Evolutionary conservation across 2,888 invertebrate genomes (phyloP).

Genomic region (Beris morrisii): DNA sequence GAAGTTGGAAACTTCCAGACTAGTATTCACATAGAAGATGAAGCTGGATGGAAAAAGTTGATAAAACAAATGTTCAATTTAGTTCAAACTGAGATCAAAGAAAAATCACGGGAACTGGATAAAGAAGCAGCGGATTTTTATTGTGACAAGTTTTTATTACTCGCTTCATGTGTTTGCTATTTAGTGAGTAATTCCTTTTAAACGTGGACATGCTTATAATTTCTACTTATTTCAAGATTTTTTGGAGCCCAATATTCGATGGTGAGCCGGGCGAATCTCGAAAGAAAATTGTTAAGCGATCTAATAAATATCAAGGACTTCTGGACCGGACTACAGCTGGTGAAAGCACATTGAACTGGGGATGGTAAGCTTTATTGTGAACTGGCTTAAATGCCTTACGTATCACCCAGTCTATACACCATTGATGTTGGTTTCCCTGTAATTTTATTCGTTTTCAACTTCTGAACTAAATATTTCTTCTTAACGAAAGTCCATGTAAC

Average conservation of each 20-base stretch:
- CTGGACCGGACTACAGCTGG: conserved; percentile 40
- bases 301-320: conserved; percentile 45
- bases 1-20: conserved; percentile 46
- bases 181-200: conserved; percentile 43
- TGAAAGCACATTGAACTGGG: conserved; percentile 44
- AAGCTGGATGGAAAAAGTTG: conserved; percentile 46
- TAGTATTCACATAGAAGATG: conserved; percentile 42
- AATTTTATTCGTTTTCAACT: too few relatives aligned
- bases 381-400: too few relatives aligned
- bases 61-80: conserved; percentile 45
- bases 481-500: too few relatives aligned
- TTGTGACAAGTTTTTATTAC: conserved; percentile 45
- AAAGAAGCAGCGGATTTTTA: conserved; percentile 43
- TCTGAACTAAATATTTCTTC: too few relatives aligned
- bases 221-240: not conserved
- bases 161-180: conserved; percentile 47
- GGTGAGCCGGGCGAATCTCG: conserved; percentile 31
- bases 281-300: conserved; percentile 43
- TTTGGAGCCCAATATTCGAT: conserved; percentile 15
- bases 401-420: too few relatives aligned
- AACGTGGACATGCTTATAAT: not conserved
- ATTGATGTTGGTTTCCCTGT: too few relatives aligned
- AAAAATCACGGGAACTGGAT: conserved; percentile 42
- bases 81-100: conserved; percentile 48
- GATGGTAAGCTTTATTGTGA: conserved; percentile 44